These are phyloP conservation scores for Prionace glauca DNA, from an alignment of 2,797 vertebrate genomes.

Conservation along the genomic window DNA sequence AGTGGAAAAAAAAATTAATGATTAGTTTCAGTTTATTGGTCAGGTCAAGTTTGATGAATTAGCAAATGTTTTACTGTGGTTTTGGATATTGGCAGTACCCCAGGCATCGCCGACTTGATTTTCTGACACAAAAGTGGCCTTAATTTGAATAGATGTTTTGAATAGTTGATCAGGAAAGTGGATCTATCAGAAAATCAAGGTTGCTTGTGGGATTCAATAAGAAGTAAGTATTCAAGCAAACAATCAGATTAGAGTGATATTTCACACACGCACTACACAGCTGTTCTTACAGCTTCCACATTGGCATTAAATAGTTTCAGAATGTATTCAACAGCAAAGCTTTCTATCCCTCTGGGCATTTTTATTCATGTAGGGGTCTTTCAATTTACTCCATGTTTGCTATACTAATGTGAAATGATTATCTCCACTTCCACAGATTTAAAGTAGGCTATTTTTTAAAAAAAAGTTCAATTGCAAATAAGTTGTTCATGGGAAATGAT, in stretches of 20 bases:
- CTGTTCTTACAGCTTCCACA: too few relatives aligned
- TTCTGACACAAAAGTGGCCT: not conserved
- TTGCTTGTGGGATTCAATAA: too few relatives aligned
- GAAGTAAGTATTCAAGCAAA: not conserved
- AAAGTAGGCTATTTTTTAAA: not conserved
- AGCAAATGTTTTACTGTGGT: not conserved
- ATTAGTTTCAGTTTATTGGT: not conserved
- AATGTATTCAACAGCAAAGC: not conserved
- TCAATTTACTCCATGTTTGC: not conserved
- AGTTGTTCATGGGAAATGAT: not conserved
- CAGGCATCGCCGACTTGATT: not conserved
- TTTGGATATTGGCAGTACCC: not conserved
- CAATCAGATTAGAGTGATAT: not conserved
- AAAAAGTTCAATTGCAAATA: constrained; percentile 12
- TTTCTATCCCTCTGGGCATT: not conserved
- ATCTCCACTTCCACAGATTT: not conserved
- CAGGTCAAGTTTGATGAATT: not conserved
- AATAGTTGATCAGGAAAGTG: not conserved
- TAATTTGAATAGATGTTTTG: not conserved
- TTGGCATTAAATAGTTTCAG: not conserved
- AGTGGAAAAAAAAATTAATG: not conserved
- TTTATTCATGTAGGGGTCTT: not conserved
- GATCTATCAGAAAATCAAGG: not conserved
- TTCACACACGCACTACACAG: not conserved
- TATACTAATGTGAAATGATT: constrained; percentile 12